Conservation (phyloP, 2,888 invertebrate species). For the Dermolepida albohirtum region DNA sequence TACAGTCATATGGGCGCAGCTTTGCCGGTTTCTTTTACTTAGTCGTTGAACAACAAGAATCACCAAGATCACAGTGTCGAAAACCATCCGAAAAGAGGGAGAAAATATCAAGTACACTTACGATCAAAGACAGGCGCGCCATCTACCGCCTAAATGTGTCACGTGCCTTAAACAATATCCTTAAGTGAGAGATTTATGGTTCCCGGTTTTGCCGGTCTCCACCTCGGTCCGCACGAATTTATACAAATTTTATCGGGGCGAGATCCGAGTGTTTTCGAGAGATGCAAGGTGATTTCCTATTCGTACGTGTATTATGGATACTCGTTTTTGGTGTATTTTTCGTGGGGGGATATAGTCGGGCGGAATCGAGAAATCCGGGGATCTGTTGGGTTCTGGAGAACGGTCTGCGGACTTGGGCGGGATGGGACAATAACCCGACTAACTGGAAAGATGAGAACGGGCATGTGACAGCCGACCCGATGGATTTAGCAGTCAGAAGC, state of each 20-base stretch:
- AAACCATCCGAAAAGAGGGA: conserved; percentile 20
- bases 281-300: conserved; percentile 51
- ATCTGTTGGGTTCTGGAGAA: background rate
- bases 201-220: conserved; percentile 10
- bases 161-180: conserved; percentile 62
- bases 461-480: conserved; percentile 55
- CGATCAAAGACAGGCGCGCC: conserved; percentile 58
- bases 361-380: conserved; percentile 3
- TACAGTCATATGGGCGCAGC: too few species aligned
- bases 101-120: conserved; percentile 57
- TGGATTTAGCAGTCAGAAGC: conserved; percentile 57
- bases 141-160: conserved; percentile 58
- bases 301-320: conserved; percentile 56
- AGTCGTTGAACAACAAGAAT: conserved; percentile 13
- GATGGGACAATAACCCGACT: background rate
- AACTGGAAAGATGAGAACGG: conserved; percentile 49
- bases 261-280: conserved; percentile 53
- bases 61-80: conserved; percentile 26
- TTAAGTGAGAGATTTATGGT: conserved; percentile 55
- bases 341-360: background rate
- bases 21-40: background rate
- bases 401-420: conserved; percentile 8
- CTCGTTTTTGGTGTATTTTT: conserved; percentile 23
- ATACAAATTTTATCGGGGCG: conserved; percentile 62
- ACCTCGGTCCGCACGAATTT: conserved; percentile 48